A percentile compares a stretch with the other conserved stretches of the same genome.
Conservation (phyloP, 2,113 vertebrate species). For the Ctenomys sociabilis region DNA sequence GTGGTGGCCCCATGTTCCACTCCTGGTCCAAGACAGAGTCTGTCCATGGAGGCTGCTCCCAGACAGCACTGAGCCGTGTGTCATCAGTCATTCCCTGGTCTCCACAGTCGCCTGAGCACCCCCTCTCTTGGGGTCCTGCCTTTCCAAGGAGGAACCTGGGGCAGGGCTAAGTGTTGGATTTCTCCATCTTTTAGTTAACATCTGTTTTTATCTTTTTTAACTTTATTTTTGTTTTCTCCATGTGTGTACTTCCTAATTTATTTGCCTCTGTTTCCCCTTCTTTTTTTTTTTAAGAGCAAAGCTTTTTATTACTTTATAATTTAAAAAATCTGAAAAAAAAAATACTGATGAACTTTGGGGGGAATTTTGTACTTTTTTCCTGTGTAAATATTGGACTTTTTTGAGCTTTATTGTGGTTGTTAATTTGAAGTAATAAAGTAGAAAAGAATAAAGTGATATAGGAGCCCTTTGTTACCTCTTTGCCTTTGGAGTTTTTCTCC, state of each 20-base stretch:
- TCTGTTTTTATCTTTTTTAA: constrained; percentile 79
- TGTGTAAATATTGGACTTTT: constrained; percentile 94
- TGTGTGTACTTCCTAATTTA: constrained; percentile 86
- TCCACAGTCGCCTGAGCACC: constrained; percentile 1
- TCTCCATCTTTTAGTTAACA: constrained; percentile 85
- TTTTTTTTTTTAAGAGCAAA: constrained; percentile 89
- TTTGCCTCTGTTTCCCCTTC: constrained; percentile 83
- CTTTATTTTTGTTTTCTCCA: constrained; percentile 80
- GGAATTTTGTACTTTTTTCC: constrained; percentile 94
- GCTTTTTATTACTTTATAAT: constrained; percentile 93
- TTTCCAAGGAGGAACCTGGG: constrained; percentile 57
- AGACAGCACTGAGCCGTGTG: constrained; percentile 72
- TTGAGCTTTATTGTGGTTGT: constrained; percentile 93
- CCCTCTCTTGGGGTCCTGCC: constrained; percentile 67
- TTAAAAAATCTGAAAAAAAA: constrained; percentile 90
- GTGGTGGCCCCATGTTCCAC: constrained; percentile 61
- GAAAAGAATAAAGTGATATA: constrained; percentile 89
- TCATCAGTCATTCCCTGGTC: constrained; percentile 73
- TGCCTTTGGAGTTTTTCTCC: background rate
- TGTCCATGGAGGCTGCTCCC: background rate
- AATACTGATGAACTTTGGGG: constrained; percentile 90
- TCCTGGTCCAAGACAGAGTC: constrained; percentile 62
- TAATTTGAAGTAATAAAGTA: constrained; percentile 94
- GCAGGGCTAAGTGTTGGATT: constrained; percentile 68
- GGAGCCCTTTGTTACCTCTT: constrained; percentile 70